Evolutionary conservation across 2,113 vertebrate species (phyloP).

Genomic region (Neoarius graeffei): DNA sequence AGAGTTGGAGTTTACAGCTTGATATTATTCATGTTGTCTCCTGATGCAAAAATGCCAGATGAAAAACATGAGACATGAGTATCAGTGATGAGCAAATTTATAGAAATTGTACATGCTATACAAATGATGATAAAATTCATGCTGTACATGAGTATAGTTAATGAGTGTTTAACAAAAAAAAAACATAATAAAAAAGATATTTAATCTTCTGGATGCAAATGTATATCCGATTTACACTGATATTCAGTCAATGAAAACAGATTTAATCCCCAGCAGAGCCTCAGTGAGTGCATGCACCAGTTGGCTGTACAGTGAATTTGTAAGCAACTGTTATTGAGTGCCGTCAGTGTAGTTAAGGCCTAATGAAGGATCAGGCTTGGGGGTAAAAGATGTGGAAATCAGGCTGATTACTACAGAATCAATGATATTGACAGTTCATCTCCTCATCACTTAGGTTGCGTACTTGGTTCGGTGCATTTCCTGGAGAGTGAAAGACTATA

Average conservation of each 20-base stretch:
- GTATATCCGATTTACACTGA: not conserved
- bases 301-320: not conserved
- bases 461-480: not conserved
- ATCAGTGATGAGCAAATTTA: not conserved
- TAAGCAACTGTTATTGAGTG: not conserved
- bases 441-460: not conserved
- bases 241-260: not conserved
- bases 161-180: not conserved
- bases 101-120: not conserved
- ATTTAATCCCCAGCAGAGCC: not conserved
- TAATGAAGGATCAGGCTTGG: not conserved
- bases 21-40: not conserved
- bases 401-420: not conserved
- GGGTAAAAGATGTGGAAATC: slow-evolving; percentile 2
- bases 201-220: not conserved
- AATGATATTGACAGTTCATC: not conserved
- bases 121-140: not conserved
- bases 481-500: not conserved
- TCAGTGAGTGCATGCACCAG: not conserved
- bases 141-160: not conserved
- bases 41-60: not conserved
- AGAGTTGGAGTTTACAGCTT: not conserved
- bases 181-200: not conserved
- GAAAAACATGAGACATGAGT: not conserved
- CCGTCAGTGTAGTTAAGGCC: not conserved